Conservation (phyloP, 1,140 invertebrate genomes). For the Bombus difficillimus region DNA sequence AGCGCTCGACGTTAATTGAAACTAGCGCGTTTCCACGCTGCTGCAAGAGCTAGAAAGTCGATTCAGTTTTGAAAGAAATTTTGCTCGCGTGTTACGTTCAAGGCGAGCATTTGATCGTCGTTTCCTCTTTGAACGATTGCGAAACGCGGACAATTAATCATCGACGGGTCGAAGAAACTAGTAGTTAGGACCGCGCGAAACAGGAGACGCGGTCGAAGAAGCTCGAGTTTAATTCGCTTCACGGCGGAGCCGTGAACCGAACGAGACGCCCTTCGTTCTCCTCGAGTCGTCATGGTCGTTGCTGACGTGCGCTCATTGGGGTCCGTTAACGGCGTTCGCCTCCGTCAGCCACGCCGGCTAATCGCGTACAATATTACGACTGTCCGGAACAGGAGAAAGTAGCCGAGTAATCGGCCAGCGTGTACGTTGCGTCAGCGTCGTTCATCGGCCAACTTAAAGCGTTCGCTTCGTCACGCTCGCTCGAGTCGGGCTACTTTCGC, state of each 20-base stretch:
- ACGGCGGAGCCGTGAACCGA: constrained; percentile 40
- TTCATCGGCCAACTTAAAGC: constrained; percentile 39
- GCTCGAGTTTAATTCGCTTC: constrained; percentile 62
- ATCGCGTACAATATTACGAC: constrained; percentile 50
- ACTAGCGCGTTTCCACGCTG: background rate
- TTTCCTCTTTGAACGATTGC: constrained; percentile 9
- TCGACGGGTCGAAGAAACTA: constrained; percentile 46
- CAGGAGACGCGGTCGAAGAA: constrained; percentile 68
- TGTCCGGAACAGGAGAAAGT: constrained; percentile 57
- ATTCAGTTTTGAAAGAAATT: background rate
- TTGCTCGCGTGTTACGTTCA: background rate
- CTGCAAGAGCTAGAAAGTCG: background rate
- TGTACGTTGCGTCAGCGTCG: constrained; percentile 39
- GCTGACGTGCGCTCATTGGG: constrained; percentile 16
- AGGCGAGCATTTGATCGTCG: background rate
- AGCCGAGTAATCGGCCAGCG: constrained; percentile 35
- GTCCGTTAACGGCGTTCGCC: constrained; percentile 52
- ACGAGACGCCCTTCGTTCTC: constrained; percentile 52
- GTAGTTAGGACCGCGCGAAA: constrained; percentile 28
- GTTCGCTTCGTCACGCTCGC: constrained; percentile 34
- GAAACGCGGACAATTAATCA: constrained; percentile 56
- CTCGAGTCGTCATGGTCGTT: constrained; percentile 45
- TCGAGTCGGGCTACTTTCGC: constrained; percentile 34
- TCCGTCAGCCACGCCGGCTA: constrained; percentile 33
- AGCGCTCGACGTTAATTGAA: background rate